Base-by-base conservation (phyloP, 2,888 invertebrate genomes). In the Matsumyia berberina region DNA sequence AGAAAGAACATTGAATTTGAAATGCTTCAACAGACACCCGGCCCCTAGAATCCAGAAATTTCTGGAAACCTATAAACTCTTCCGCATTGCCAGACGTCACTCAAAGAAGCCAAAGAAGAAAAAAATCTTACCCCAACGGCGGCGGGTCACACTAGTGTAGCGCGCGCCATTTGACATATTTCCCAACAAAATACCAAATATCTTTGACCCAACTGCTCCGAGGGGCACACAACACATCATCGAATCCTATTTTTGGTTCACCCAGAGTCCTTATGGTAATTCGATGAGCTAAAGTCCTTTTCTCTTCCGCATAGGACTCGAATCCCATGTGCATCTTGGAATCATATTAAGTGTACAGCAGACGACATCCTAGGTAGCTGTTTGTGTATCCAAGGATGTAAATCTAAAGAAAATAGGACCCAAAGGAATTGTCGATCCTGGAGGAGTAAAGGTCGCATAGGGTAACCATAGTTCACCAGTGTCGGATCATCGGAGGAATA, bases 171-270 rank as follows among this genome's bases (percentile, higher is more conserved):
- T 85, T 86, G 85, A 86, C 85, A 86, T 76, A 77, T 77, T 72
- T 72, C 55, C 67, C 35, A 62, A 72, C 81, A 74, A 85, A 85
- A 78, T 67, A 78, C 72, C 67, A 73, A 77, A 78, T 67, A 72
- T 55, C 33, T 58, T 24, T 85, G 80, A 85, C 85, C 85, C 80
- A 85, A 85, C 85, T 85, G 80, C 80, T 74, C 64, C 64, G 49
- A 55, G 55, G 69, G 58, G 64, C 78, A 62, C 62, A 69, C 46
- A 66, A 72, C 53, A 72, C 69, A 74, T 67, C 70, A 79, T 76
- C 58, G 76, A 42, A 76, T 67, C 80, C 86, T 86, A 86, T 86
- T 86, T 86, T 86, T 86, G 81, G 85, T 81, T 86, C 81, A 81
- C 70, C n/a, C 70, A 66, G 57, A 62, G 66, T 86, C 76, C 86